Percentiles rank a stretch among this genome's conserved stretches.
phyloP scores from a whole-genome alignment of 1,140 invertebrate genomes.

The Musca domestica region DNA sequence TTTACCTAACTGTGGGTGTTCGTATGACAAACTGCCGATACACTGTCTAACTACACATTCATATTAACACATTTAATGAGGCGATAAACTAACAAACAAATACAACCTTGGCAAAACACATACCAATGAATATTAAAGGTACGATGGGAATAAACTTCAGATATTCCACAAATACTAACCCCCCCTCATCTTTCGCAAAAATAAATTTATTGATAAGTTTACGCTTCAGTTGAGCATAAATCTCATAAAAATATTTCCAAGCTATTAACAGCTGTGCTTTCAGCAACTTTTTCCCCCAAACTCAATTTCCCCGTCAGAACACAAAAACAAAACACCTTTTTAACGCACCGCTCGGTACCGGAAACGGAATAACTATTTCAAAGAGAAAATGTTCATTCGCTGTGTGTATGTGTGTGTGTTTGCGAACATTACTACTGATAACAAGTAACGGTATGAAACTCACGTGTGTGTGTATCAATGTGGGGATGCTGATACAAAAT shows the following conservation, averaged over 20 bases:
- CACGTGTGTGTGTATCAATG: no score
- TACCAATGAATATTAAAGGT: no score
- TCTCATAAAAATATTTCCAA: slow-evolving; percentile 26
- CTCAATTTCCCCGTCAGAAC: not conserved
- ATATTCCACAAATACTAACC: not conserved
- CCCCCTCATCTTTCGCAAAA: not conserved
- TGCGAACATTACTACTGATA: slow-evolving; percentile 10
- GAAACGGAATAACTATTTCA: no score
- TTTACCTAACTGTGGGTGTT: no score
- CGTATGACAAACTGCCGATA: no score
- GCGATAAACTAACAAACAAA: no score
- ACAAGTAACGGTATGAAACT: not conserved
- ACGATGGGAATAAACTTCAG: no score
- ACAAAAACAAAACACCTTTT: slow-evolving; percentile 8
- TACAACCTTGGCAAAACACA: no score
- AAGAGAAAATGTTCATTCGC: not conserved
- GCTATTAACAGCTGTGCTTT: slow-evolving; percentile 27
- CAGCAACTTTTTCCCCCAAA: not conserved
- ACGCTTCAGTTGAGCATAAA: slow-evolving; percentile 25
- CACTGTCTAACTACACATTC: no score
- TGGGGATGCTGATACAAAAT: no score
- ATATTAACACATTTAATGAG: no score
- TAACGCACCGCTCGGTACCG: no score
- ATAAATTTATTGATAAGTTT: slow-evolving; percentile 20
- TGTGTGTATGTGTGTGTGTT: not conserved